Evolutionary conservation across 1,140 invertebrate species (phyloP).

Genomic region (Acromyrmex echinatior): DNA sequence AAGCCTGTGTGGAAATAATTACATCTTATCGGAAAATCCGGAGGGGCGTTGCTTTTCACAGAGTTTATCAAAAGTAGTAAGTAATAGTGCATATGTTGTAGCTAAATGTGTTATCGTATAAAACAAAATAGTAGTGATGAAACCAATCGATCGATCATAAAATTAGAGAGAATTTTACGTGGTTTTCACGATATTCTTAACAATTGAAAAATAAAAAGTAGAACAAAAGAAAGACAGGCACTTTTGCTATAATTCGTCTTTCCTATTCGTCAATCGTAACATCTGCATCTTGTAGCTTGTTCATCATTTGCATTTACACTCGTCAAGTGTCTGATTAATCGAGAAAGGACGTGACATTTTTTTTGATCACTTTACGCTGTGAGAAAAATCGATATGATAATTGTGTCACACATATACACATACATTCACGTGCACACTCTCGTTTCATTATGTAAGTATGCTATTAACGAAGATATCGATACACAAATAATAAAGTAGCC

Average conservation of each 20-base stretch:
- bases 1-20: slow-evolving; percentile 52
- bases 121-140: slow-evolving; percentile 37
- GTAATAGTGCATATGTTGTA: slow-evolving; percentile 30
- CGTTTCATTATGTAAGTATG: slow-evolving; percentile 44
- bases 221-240: not conserved
- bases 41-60: slow-evolving; percentile 64
- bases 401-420: not conserved
- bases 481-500: slow-evolving; percentile 52
- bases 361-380: slow-evolving; percentile 28
- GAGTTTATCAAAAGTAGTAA: slow-evolving; percentile 55
- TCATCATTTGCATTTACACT: slow-evolving; percentile 24
- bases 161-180: slow-evolving; percentile 10
- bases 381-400: slow-evolving; percentile 30
- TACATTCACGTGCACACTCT: not conserved
- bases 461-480: slow-evolving; percentile 42
- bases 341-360: slow-evolving; percentile 14
- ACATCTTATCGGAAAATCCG: slow-evolving; percentile 52
- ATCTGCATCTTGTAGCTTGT: slow-evolving; percentile 7
- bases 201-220: slow-evolving; percentile 31
- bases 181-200: slow-evolving; percentile 27
- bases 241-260: slow-evolving; percentile 7
- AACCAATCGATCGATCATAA: slow-evolving; percentile 13
- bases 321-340: slow-evolving; percentile 4
- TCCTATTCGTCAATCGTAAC: slow-evolving; percentile 14
- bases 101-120: slow-evolving; percentile 61